phyloP scores from a whole-genome alignment of 2,888 invertebrate genomes.

The Machimus atricapillus region DNA sequence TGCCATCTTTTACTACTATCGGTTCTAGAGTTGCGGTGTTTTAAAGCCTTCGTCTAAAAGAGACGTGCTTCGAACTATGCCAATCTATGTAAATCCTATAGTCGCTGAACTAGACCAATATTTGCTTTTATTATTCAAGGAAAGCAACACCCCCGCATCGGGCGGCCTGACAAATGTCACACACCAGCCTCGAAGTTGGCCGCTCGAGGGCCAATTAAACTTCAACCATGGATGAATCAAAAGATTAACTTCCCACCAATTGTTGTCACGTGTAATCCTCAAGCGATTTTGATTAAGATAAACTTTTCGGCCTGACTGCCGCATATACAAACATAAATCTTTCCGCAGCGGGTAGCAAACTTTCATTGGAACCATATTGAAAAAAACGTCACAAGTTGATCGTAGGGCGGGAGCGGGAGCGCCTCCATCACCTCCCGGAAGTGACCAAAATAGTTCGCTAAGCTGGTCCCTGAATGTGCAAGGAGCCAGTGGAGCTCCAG shows the following conservation, averaged over 20 bases:
- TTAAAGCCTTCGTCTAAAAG: no score
- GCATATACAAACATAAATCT: neutral
- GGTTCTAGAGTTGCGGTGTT: no score
- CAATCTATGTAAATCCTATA: neutral
- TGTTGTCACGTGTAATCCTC: neutral
- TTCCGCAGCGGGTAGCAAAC: neutral
- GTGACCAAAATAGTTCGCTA: neutral
- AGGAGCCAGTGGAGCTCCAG: neutral
- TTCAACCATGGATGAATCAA: neutral
- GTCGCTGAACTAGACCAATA: neutral
- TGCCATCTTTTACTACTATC: no score
- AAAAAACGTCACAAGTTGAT: neutral
- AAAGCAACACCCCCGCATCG: neutral
- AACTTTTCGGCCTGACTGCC: neutral
- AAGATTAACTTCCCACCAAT: neutral
- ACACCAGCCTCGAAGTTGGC: neutral
- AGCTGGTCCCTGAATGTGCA: neutral
- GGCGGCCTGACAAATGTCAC: neutral
- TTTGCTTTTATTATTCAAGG: neutral
- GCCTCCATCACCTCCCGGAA: neutral
- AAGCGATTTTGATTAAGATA: slow-evolving; percentile 10
- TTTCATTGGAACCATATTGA: neutral
- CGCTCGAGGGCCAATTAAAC: neutral
- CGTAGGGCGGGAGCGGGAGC: neutral
- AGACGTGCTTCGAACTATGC: neutral